Percentiles rank a stretch among this genome's conserved stretches.
Evolutionary conservation across 2,888 invertebrate genomes (phyloP).

Genomic region (Glaucopsyche alexis): DNA sequence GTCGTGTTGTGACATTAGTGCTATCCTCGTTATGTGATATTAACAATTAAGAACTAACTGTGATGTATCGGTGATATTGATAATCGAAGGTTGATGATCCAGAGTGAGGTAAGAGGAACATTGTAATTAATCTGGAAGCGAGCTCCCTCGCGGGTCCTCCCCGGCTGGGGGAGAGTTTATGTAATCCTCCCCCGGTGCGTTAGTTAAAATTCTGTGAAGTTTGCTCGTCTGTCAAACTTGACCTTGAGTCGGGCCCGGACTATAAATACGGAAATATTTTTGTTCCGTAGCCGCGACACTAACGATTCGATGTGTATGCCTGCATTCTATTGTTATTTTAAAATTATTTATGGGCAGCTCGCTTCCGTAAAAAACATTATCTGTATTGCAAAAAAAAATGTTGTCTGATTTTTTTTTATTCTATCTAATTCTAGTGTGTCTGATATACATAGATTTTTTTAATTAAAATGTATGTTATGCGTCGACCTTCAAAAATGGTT

Average conservation of each 20-base stretch:
- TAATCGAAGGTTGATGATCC: constrained; percentile 62
- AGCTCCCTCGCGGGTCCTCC: constrained; percentile 41
- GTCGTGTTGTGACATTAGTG: constrained; percentile 79
- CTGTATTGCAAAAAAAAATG: neutral
- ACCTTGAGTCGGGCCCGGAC: constrained; percentile 71
- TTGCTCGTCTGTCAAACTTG: constrained; percentile 65
- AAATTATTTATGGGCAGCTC: constrained; percentile 14
- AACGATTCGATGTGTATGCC: constrained; percentile 7
- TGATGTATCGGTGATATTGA: constrained; percentile 78
- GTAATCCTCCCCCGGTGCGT: constrained; percentile 60
- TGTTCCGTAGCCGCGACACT: constrained; percentile 50
- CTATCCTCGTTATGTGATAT: constrained; percentile 78
- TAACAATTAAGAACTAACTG: constrained; percentile 78
- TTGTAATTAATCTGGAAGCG: constrained; percentile 55
- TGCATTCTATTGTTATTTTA: constrained; percentile 22
- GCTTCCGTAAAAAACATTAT: constrained; percentile 6
- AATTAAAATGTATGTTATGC: neutral
- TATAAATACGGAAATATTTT: constrained; percentile 77
- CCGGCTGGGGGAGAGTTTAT: constrained; percentile 56
- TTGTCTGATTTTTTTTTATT: constrained; percentile 25
- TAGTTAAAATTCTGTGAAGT: constrained; percentile 56
- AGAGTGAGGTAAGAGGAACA: constrained; percentile 62
- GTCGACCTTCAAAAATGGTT: constrained; percentile 3
- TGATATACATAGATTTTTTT: neutral
- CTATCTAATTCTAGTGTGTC: neutral